phyloP scores from a whole-genome alignment of 2,888 invertebrate species.

The Lucinisca nassula region DNA sequence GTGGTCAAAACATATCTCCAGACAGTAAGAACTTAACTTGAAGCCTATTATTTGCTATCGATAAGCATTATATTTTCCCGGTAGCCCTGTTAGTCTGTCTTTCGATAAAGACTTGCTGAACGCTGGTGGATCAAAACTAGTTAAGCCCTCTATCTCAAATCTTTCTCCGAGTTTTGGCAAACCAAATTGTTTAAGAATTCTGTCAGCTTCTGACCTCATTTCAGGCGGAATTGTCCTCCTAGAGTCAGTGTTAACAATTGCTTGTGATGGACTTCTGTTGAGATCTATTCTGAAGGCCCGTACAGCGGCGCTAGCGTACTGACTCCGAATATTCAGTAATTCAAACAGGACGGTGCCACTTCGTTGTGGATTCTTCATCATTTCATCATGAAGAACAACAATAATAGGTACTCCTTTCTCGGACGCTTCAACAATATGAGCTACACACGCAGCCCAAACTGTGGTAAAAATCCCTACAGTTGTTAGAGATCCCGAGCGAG shows the following conservation, averaged over 20 bases:
- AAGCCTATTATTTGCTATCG: too few relatives aligned
- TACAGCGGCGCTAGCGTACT: constrained; percentile 77
- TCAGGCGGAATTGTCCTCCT: constrained; percentile 75
- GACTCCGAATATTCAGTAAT: constrained; percentile 77
- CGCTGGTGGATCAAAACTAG: constrained; percentile 72
- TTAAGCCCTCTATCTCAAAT: constrained; percentile 78
- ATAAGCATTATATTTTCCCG: background rate
- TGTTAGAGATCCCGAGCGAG: constrained; percentile 70
- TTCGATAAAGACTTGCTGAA: constrained; percentile 67
- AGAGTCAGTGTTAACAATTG: constrained; percentile 69
- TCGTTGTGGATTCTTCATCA: constrained; percentile 81
- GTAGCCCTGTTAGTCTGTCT: constrained; percentile 39
- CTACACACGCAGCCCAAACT: constrained; percentile 81
- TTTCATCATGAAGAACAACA: constrained; percentile 82
- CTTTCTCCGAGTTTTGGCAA: constrained; percentile 82
- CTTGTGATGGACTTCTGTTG: constrained; percentile 69
- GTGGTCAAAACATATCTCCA: too few relatives aligned
- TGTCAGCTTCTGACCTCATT: constrained; percentile 79
- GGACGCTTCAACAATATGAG: constrained; percentile 74
- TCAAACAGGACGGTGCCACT: constrained; percentile 79
- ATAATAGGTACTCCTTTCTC: constrained; percentile 79
- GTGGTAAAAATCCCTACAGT: constrained; percentile 79
- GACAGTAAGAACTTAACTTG: too few relatives aligned
- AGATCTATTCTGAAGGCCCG: constrained; percentile 81
- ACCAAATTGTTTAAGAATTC: constrained; percentile 79